Conservation (phyloP, 2,888 invertebrate species). For the Nomada hirtipes region DNA sequence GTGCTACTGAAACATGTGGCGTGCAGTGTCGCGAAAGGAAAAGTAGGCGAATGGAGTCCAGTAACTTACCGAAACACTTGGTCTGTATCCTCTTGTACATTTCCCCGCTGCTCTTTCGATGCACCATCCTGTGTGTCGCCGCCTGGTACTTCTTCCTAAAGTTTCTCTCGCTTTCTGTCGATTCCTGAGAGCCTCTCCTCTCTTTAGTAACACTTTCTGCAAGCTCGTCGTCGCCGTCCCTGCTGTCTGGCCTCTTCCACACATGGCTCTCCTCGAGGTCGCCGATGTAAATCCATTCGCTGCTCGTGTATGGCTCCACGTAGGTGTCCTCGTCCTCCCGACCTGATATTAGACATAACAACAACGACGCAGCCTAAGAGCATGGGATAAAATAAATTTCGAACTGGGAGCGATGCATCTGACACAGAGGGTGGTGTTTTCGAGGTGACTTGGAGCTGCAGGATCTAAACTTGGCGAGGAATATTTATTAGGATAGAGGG, state of each 20-base stretch:
- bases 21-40: neutral
- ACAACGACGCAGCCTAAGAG: neutral
- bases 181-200: slow-evolving; percentile 85
- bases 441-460: too few relatives aligned
- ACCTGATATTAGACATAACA: slow-evolving; percentile 66
- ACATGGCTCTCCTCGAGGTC: slow-evolving; percentile 89
- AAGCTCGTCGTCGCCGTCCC: slow-evolving; percentile 82
- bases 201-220: slow-evolving; percentile 77
- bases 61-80: slow-evolving; percentile 92
- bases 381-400: neutral
- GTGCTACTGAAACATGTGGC: too few relatives aligned
- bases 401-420: neutral
- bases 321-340: slow-evolving; percentile 90
- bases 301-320: slow-evolving; percentile 89
- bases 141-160: slow-evolving; percentile 94
- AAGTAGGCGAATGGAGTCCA: neutral
- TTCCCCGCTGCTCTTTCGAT: slow-evolving; percentile 95
- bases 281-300: slow-evolving; percentile 91
- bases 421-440: neutral
- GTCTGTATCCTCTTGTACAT: slow-evolving; percentile 94
- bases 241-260: slow-evolving; percentile 86
- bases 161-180: slow-evolving; percentile 93
- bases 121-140: slow-evolving; percentile 94
- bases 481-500: too few relatives aligned
- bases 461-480: too few relatives aligned